phyloP scores from a whole-genome alignment of 2,797 vertebrate genomes.

The Chelonia mydas region DNA sequence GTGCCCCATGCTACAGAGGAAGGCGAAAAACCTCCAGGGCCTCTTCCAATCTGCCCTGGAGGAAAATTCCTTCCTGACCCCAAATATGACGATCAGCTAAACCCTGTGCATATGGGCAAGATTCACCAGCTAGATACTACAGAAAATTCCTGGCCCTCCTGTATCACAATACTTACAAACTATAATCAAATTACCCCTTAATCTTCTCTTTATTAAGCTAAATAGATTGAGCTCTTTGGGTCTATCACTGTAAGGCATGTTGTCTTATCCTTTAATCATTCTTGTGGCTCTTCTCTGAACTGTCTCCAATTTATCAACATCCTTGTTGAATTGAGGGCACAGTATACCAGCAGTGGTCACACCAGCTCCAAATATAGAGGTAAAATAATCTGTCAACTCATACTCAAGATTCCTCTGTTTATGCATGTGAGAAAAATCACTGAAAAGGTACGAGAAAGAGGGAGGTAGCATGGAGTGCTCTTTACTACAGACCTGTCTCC shows the following conservation, averaged over 20 bases:
- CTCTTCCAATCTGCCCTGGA: too few species aligned
- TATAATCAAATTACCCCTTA: background rate
- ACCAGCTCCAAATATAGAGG: background rate
- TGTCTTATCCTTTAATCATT: background rate
- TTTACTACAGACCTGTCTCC: background rate
- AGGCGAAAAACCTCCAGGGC: too few species aligned
- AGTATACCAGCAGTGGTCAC: background rate
- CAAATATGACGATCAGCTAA: too few species aligned
- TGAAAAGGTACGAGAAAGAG: background rate
- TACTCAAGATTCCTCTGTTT: background rate
- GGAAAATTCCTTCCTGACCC: too few species aligned
- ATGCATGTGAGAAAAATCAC: background rate
- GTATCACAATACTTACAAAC: background rate
- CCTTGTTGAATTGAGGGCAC: background rate
- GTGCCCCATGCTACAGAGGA: too few species aligned
- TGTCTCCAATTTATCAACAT: background rate
- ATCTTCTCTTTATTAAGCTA: background rate
- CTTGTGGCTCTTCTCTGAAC: background rate
- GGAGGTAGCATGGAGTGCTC: background rate
- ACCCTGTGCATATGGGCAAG: too few species aligned
- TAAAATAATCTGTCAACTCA: background rate
- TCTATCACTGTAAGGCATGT: background rate
- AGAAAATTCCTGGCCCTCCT: too few species aligned
- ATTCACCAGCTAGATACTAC: too few species aligned
- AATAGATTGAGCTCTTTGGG: background rate